Evolutionary conservation across 2,888 invertebrate genomes (phyloP).

Genomic region (Zygaena filipendulae): DNA sequence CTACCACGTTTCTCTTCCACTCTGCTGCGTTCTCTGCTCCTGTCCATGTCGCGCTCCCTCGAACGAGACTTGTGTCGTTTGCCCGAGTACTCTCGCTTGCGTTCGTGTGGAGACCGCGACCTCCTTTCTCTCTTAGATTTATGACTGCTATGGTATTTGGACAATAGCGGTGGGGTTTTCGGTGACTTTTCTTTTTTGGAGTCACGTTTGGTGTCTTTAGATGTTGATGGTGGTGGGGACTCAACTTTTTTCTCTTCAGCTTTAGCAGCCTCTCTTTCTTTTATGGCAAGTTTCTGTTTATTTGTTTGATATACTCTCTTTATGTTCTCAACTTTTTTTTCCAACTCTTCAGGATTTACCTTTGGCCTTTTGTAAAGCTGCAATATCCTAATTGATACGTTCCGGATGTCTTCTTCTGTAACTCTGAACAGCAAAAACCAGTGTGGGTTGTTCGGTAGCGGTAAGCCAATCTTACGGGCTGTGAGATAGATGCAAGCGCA

Average conservation of each 20-base stretch:
- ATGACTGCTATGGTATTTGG: conserved; percentile 54
- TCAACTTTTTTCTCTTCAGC: conserved; percentile 51
- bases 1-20: conserved; percentile 47
- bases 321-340: conserved; percentile 46
- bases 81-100: conserved; percentile 53
- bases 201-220: conserved; percentile 52
- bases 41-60: conserved; percentile 46
- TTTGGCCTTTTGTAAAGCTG: conserved; percentile 86
- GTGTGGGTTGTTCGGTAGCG: conserved; percentile 86
- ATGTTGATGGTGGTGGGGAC: conserved; percentile 53
- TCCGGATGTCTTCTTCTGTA: conserved; percentile 82
- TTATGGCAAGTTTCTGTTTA: conserved; percentile 47
- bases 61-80: conserved; percentile 60
- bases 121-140: conserved; percentile 54
- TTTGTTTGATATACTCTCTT: conserved; percentile 57
- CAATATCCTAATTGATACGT: conserved; percentile 85
- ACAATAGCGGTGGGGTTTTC: conserved; percentile 57
- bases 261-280: conserved; percentile 42
- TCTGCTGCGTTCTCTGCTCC: conserved; percentile 46
- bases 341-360: conserved; percentile 69
- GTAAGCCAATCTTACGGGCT: conserved; percentile 86
- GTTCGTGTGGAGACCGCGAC: conserved; percentile 58
- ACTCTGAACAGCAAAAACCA: conserved; percentile 93
- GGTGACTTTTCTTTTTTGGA: conserved; percentile 57
- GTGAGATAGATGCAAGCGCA: conserved; percentile 99